Percentiles rank a stretch among this genome's conserved stretches.
These are phyloP conservation scores for Nerophis lumbriciformis DNA, from an alignment of 2,113 vertebrate genomes.

Conservation along the genomic window DNA sequence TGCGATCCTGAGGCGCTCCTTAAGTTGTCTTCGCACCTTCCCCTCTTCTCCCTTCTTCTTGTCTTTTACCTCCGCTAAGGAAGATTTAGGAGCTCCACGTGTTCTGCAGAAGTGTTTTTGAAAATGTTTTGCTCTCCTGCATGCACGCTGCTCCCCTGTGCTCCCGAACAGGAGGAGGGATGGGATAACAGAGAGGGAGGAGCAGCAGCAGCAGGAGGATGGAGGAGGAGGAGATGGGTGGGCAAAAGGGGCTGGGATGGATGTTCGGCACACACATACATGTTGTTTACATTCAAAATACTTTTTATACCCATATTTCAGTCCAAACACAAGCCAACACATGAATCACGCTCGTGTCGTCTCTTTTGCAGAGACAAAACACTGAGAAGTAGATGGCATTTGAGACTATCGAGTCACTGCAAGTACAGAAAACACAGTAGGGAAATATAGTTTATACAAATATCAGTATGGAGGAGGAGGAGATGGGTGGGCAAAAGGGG, in stretches of 20 bases:
- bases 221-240: slow-evolving; percentile 21
- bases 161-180: slow-evolving; percentile 12
- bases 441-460: not conserved
- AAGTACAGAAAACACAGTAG: not conserved
- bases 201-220: slow-evolving; percentile 15
- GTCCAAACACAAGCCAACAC: slow-evolving; percentile 14
- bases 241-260: slow-evolving; percentile 21
- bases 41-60: slow-evolving; percentile 14
- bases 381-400: not conserved
- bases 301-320: slow-evolving; percentile 4
- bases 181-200: slow-evolving; percentile 23
- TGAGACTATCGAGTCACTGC: not conserved
- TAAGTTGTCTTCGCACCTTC: slow-evolving; percentile 14
- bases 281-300: slow-evolving; percentile 11
- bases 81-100: not conserved
- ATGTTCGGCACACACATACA: slow-evolving; percentile 13
- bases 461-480: slow-evolving; percentile 1
- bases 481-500: slow-evolving; percentile 24
- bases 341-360: not conserved
- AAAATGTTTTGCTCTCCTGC: not conserved
- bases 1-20: slow-evolving; percentile 44
- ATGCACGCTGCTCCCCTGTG: slow-evolving; percentile 2
- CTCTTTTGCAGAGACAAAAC: not conserved
- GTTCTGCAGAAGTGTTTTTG: slow-evolving; percentile 1
- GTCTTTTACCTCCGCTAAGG: slow-evolving; percentile 11